Base-by-base conservation (phyloP, 2,888 invertebrate species). In the Ptychoptera albimana region DNA sequence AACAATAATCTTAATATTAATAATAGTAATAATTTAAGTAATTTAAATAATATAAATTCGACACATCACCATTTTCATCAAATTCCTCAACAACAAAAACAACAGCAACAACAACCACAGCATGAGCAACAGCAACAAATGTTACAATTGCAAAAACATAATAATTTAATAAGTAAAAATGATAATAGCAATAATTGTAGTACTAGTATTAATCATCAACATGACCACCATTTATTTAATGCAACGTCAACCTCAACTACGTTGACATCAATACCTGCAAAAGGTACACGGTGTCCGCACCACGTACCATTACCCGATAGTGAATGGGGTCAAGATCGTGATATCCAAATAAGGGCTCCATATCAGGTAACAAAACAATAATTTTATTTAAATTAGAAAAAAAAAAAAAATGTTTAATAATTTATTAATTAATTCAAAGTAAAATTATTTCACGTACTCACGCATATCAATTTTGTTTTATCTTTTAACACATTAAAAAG, bases 261-360 rank as follows among this genome's bases (percentile, higher is more conserved):
- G 7, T 23, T 23, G 23, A 23, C 23, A 23, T 23, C 23, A 23
- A 23, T 23, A 23, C 23, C 23, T 23, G 23, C 23, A 23, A 23
- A 23, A 7, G 48, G 48, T 31, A 57, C 61, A 40, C 59, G 62
- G 43, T 70, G 74, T 58, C 76, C 76, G 55, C 75, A 74, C 57
- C 74, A 74, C 63, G 74, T 76, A 63, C 72, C 71, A 63, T 66
- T 75, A 65, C 75, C 75, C 50, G 76, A 76, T 66, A 74, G 76
- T 59, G 76, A 76, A 64, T 74, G 71, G 66, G 75, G 73, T 45
- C 74, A 68, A 55, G 73, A 74, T 64, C 68, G 73, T 54, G 72
- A 73, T 58, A 63, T 74, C 56, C 74, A 74, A 60, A 60, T 75
- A 61, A 71, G 75, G 64, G 72, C 73, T 61, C 71, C 73, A 63